Conservation (phyloP, 2,113 vertebrate genomes). For the Taurulus bubalis region DNA sequence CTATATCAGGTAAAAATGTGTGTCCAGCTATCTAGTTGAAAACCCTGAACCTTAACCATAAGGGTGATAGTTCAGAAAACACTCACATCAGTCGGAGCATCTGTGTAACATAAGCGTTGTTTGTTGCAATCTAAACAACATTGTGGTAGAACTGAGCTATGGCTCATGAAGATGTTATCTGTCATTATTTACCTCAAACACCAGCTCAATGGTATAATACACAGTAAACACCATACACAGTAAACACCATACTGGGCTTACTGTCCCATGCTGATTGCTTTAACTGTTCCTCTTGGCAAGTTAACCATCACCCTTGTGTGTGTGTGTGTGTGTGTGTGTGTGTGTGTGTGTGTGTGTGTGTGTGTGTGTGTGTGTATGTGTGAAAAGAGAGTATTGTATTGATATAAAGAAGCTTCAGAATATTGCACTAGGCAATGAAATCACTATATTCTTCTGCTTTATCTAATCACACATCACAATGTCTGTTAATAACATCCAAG, state of each 20-base stretch:
- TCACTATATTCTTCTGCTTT: neutral
- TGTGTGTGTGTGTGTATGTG: neutral
- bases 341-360: too few relatives aligned
- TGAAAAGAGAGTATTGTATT: constrained; percentile 5
- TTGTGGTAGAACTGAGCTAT: neutral
- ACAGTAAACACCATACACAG: neutral
- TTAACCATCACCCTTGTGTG: constrained; percentile 12
- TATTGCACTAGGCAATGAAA: constrained; percentile 17
- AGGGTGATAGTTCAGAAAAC: neutral
- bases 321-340: neutral
- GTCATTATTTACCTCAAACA: neutral
- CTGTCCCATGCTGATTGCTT: constrained; percentile 19
- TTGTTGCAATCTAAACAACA: constrained; percentile 5
- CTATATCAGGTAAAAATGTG: neutral
- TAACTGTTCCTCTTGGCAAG: constrained; percentile 24
- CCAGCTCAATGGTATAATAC: neutral
- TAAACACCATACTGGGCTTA: constrained; percentile 2
- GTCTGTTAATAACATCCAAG: neutral
- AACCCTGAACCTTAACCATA: neutral
- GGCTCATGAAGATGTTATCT: neutral
- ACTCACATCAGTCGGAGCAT: neutral
- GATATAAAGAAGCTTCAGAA: neutral
- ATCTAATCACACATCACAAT: constrained; percentile 5
- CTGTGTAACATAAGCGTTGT: neutral
- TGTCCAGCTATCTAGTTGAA: neutral